phyloP scores from a whole-genome alignment of 2,888 invertebrate species.

The Sinotaia quadrata region DNA sequence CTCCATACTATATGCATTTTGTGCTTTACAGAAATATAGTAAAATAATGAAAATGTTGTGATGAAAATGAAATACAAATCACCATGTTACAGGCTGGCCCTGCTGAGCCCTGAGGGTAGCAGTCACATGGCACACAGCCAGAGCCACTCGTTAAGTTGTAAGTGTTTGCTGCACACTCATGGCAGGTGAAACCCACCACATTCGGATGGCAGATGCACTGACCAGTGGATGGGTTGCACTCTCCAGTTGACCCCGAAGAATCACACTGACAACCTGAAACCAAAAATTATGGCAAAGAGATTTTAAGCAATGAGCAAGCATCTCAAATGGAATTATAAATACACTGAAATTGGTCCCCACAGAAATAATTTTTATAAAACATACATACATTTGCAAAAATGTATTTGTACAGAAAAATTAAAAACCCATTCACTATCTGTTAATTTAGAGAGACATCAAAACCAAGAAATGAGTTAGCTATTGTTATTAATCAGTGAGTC shows the following conservation, averaged over 20 bases:
- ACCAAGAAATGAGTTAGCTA: no score
- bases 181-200: slow-evolving; percentile 42
- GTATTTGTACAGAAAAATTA: no score
- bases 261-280: slow-evolving; percentile 32
- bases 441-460: no score
- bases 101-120: slow-evolving; percentile 36
- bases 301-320: neutral
- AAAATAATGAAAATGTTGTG: no score
- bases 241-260: slow-evolving; percentile 38
- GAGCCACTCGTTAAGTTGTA: slow-evolving; percentile 44
- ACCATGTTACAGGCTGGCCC: slow-evolving; percentile 41
- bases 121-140: slow-evolving; percentile 48
- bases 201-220: slow-evolving; percentile 45
- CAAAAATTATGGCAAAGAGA: neutral
- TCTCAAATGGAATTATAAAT: no score
- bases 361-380: no score
- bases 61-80: slow-evolving; percentile 9
- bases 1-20: no score
- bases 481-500: no score
- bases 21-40: no score
- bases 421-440: no score
- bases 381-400: no score
- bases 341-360: no score
- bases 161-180: slow-evolving; percentile 37
- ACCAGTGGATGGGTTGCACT: slow-evolving; percentile 45